Evolutionary conservation across 2,888 invertebrate genomes (phyloP).

Genomic region (Hirtodrosophila confusa): DNA sequence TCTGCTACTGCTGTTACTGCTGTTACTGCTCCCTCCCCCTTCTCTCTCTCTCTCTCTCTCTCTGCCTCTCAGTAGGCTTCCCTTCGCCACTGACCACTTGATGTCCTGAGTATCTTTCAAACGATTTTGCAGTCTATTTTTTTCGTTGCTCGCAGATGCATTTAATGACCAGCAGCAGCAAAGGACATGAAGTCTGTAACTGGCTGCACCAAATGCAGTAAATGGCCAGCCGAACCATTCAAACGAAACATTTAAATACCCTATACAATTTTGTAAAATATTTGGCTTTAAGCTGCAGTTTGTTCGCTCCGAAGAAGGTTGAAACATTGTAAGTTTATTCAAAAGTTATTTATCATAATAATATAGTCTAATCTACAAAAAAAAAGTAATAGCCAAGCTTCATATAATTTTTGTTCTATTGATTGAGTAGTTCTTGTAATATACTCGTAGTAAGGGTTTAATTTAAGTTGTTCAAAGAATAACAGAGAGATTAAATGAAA

Average conservation of each 20-base stretch:
- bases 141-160: slow-evolving; percentile 58
- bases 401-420: too few species aligned
- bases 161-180: slow-evolving; percentile 64
- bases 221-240: slow-evolving; percentile 52
- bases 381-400: too few species aligned
- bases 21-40: neutral
- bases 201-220: slow-evolving; percentile 64
- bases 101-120: slow-evolving; percentile 46
- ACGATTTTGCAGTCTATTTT: slow-evolving; percentile 39
- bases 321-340: too few species aligned
- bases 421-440: too few species aligned
- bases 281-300: neutral
- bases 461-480: too few species aligned
- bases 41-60: neutral
- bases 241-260: slow-evolving; percentile 36
- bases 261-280: slow-evolving; percentile 5
- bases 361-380: too few species aligned
- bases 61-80: neutral
- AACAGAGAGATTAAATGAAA: too few species aligned
- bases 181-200: slow-evolving; percentile 38
- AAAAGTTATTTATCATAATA: too few species aligned
- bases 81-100: slow-evolving; percentile 6
- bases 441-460: too few species aligned
- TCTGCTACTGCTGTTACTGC: slow-evolving; percentile 3
- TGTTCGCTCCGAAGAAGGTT: too few species aligned